A percentile compares a stretch with the other conserved stretches of the same genome.
Evolutionary conservation across 2,888 invertebrate genomes (phyloP).

Genomic region (Drosophila pseudotakahashii): DNA sequence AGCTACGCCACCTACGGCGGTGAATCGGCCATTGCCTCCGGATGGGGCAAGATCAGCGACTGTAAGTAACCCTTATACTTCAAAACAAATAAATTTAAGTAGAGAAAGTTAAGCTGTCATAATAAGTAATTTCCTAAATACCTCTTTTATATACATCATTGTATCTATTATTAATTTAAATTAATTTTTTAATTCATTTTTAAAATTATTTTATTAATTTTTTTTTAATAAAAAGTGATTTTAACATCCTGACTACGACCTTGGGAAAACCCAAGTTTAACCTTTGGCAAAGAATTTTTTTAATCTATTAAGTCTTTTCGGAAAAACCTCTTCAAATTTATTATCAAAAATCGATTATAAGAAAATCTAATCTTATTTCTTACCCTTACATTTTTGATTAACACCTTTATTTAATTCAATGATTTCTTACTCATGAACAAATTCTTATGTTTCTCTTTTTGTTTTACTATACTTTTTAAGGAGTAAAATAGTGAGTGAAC

Average conservation of each 20-base stretch:
- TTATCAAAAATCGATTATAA: neutral
- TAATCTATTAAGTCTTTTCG: neutral
- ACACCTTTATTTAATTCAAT: neutral
- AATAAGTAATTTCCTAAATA: too few relatives aligned
- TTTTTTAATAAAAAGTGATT: too few relatives aligned
- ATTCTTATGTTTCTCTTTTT: too few relatives aligned
- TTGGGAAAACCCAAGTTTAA: slow-evolving; percentile 7
- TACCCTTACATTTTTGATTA: neutral
- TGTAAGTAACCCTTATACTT: slow-evolving; percentile 51
- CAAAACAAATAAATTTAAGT: neutral
- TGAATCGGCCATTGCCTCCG: slow-evolving; percentile 71
- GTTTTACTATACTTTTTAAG: too few relatives aligned
- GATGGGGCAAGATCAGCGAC: slow-evolving; percentile 80
- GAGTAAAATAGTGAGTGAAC: too few relatives aligned
- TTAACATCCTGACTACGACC: too few relatives aligned
- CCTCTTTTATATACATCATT: too few relatives aligned
- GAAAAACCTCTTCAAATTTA: neutral
- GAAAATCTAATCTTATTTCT: slow-evolving; percentile 7
- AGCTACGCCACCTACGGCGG: slow-evolving; percentile 62
- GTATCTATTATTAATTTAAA: too few relatives aligned
- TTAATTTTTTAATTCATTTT: too few relatives aligned
- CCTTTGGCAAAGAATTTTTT: slow-evolving; percentile 2
- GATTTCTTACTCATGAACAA: too few relatives aligned
- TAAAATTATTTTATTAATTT: too few relatives aligned
- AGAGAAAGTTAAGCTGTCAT: slow-evolving; percentile 12